Evolutionary conservation across 2,888 invertebrate genomes (phyloP).

Genomic region (Oscheius onirici): DNA sequence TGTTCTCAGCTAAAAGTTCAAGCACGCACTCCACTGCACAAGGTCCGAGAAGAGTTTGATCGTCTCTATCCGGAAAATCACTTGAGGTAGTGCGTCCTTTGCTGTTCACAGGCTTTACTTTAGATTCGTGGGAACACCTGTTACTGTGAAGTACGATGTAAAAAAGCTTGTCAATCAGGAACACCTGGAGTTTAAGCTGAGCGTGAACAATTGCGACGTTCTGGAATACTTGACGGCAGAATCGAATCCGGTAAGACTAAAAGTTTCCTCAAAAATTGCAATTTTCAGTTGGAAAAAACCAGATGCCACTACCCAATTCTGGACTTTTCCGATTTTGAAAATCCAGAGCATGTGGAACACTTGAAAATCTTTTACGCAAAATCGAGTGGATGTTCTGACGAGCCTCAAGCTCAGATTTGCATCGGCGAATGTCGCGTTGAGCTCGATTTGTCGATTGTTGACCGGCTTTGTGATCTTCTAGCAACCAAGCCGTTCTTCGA

Average conservation of each 20-base stretch:
- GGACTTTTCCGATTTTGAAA: conserved; percentile 44
- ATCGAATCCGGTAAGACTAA: conserved; percentile 38
- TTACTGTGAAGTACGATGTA: conserved; percentile 38
- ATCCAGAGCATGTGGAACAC: conserved; percentile 41
- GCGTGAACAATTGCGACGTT: conserved; percentile 47
- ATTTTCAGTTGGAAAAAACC: conserved; percentile 7
- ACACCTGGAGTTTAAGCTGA: conserved; percentile 18
- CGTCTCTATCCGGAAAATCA: conserved; percentile 49
- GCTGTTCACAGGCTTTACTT: conserved; percentile 5
- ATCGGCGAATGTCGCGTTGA: conserved; percentile 54
- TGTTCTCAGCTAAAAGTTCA: conserved; percentile 36
- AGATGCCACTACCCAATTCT: conserved; percentile 34
- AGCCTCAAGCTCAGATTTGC: conserved; percentile 34
- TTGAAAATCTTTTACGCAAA: conserved; percentile 38
- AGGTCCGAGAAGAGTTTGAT: conserved; percentile 34
- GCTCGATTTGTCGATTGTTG: conserved; percentile 63
- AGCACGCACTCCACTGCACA: conserved; percentile 33
- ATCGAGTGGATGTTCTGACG: conserved; percentile 29
- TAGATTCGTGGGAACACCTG: conserved; percentile 46
- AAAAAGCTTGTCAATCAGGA: conserved; percentile 29
- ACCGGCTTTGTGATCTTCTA: conserved; percentile 52
- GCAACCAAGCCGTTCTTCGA: conserved; percentile 50
- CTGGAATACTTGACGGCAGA: conserved; percentile 48
- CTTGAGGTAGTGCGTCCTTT: conserved; percentile 32
- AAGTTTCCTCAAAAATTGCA: neutral